Evolutionary conservation across 2,797 vertebrate genomes (phyloP).

Genomic region (Leucoraja ocellata): DNA sequence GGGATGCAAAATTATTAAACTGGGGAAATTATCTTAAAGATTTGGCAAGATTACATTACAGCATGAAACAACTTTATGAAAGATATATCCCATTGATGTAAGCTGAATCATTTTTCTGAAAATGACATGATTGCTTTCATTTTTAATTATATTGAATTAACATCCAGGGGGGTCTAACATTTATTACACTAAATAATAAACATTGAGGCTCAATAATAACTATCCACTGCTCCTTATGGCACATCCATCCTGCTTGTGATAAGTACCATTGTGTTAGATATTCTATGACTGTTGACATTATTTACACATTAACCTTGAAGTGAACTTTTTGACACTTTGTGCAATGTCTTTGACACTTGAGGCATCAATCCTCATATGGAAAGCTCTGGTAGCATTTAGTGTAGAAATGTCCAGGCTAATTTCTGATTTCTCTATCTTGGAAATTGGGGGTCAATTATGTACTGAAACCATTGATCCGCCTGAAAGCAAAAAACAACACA

Average conservation of each 20-base stretch:
- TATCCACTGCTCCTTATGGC: not conserved
- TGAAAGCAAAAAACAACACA: not conserved
- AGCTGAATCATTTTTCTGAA: not conserved
- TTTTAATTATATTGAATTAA: constrained; percentile 6
- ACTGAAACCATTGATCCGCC: not conserved
- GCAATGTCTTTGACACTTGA: not conserved
- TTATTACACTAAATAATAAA: not conserved
- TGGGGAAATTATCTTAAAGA: not conserved
- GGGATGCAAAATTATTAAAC: not conserved
- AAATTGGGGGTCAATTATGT: not conserved
- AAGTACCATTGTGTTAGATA: not conserved
- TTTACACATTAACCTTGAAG: not conserved
- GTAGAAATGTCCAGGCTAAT: not conserved
- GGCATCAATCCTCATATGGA: not conserved
- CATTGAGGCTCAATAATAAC: not conserved
- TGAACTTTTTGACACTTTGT: not conserved
- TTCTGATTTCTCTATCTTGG: not conserved
- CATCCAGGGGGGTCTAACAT: not conserved
- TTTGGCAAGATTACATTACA: not conserved
- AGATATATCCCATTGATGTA: not conserved
- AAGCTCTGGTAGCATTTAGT: not conserved
- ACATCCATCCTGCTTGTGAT: not conserved
- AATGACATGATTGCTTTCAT: not conserved
- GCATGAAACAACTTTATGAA: not conserved
- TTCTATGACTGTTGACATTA: not conserved